Base-by-base conservation (phyloP, 2,888 invertebrate genomes). In the Crepidodera aurea region DNA sequence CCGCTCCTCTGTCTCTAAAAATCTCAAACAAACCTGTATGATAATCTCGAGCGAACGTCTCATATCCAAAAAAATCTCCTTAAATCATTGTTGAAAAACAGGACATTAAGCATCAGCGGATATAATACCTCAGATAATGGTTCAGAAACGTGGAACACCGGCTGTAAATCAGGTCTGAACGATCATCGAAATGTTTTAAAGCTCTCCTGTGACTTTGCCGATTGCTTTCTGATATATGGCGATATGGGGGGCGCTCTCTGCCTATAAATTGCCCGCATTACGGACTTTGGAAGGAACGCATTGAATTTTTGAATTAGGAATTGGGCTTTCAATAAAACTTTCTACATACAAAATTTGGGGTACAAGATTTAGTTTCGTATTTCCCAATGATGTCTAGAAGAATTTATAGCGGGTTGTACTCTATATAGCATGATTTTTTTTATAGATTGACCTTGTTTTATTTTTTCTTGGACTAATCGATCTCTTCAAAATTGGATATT, bases 181-280 rank as follows among this genome's bases (percentile, higher is more conserved):
- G 73, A 77, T 79, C 77, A 78, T 78, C 75, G 73, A 77, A 77
- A 80, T 81, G 80, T 79, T 81, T 81, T 80, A 80, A 78, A 79
- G 78, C 78, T 78, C 81, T 79, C 80, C 73, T 73, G 81, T 74
- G 80, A 80, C 76, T 77, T 74, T 70, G 75, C 77, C 79, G 80
- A 81, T 81, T 81, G 79, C 78, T 75, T 80, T 77, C 78, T 79
- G 79, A 79, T 79, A 80, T 79, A 80, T 79, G 77, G 77, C 78
- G 78, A 78, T 78, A 79, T 77, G 77, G 75, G n/a, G 75, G 73
- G 72, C 77, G 75, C 74, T 76, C 78, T 73, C 74, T 77, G 81
- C 79, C 78, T 81, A 80, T 76, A 81, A 81, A 81, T 81, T 77
- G 78, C 75, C 74, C 64, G 75, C 77, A 81, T 81, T 80, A 80